Conservation (phyloP, 1,140 invertebrate genomes). For the Pteromalus puparum region DNA sequence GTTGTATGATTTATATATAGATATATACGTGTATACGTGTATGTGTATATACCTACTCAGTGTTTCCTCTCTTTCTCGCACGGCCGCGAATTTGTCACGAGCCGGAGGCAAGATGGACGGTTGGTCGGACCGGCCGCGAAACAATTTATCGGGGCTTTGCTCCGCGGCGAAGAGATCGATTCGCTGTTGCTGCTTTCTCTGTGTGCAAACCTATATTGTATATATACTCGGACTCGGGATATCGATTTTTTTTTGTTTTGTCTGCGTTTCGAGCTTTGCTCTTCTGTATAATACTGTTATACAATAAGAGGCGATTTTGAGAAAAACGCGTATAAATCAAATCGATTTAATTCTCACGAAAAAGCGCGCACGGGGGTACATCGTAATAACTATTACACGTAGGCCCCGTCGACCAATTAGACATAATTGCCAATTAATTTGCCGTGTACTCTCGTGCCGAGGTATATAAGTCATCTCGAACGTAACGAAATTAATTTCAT, state of each 20-base stretch:
- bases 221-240: background rate
- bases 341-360: background rate
- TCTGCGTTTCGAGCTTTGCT: background rate
- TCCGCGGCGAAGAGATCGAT: background rate
- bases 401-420: constrained; percentile 1
- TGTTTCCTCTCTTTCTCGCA: constrained; percentile 1
- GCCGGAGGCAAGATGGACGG: background rate
- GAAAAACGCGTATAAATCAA: background rate
- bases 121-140: background rate
- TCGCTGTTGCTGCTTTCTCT: background rate
- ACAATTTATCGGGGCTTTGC: constrained; percentile 8
- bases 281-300: background rate
- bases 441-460: background rate
- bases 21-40: background rate
- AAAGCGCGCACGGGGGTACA: background rate
- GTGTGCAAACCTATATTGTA: background rate
- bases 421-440: constrained; percentile 36
- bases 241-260: background rate
- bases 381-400: background rate
- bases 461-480: background rate
- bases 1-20: constrained; percentile 32
- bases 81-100: constrained; percentile 38
- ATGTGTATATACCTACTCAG: background rate
- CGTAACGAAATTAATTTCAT: constrained; percentile 33
- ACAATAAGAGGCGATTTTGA: background rate